phyloP scores from a whole-genome alignment of 2,888 invertebrate genomes.

The Polymixis lichenea region DNA sequence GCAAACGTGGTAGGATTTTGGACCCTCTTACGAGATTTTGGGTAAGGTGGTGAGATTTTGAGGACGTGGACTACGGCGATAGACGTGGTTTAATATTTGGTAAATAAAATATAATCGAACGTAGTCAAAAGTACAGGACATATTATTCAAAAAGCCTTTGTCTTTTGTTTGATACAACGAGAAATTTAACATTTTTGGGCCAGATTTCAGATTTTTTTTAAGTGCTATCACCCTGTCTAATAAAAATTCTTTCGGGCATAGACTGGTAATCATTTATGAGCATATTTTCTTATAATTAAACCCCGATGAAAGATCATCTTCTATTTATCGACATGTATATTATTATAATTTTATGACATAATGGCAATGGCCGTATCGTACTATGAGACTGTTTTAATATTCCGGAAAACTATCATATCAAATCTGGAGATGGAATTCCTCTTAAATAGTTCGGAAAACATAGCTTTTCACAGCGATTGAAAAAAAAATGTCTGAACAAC shows the following conservation, averaged over 20 bases:
- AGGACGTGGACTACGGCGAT: neutral
- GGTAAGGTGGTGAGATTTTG: slow-evolving; percentile 25
- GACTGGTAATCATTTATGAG: neutral
- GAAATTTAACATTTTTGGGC: neutral
- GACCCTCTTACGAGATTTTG: slow-evolving; percentile 24
- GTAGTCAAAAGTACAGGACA: neutral
- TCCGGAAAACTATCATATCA: neutral
- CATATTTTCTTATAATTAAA: neutral
- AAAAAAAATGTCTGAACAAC: neutral
- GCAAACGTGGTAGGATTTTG: slow-evolving; percentile 10
- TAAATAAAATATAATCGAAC: neutral
- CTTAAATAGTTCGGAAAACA: too few species aligned
- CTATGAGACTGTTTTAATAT: neutral
- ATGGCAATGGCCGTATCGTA: neutral
- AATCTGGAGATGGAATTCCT: neutral
- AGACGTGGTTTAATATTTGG: neutral
- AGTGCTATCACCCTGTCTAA: neutral
- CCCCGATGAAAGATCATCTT: neutral
- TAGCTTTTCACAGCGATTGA: neutral
- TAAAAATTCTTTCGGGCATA: neutral
- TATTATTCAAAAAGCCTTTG: too few species aligned
- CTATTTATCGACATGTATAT: neutral
- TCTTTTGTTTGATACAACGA: neutral
- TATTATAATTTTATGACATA: slow-evolving; percentile 6
- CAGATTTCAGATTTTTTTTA: slow-evolving; percentile 6